phyloP scores from a whole-genome alignment of 2,888 invertebrate species.

The Sceliomorpha sp. region DNA sequence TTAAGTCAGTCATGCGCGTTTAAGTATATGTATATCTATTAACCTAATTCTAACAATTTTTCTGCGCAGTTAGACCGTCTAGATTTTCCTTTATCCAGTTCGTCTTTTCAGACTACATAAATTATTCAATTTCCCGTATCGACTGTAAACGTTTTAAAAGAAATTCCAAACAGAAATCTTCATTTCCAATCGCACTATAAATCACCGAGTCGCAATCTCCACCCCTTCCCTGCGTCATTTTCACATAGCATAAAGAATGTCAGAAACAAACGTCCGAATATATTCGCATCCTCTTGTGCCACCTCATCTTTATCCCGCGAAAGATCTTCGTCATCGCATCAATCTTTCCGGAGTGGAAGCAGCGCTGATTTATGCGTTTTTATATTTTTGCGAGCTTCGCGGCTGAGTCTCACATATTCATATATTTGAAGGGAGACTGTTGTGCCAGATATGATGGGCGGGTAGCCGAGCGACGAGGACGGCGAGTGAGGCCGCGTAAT shows the following conservation, averaged over 20 bases:
- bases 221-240: constrained; percentile 1
- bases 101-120: too few species aligned
- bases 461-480: constrained; percentile 19
- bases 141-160: too few species aligned
- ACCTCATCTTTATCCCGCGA: constrained; percentile 15
- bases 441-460: constrained; percentile 3
- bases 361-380: constrained; percentile 70
- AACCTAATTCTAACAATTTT: too few species aligned
- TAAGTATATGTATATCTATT: too few species aligned
- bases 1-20: too few species aligned
- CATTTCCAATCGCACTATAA: background rate
- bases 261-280: constrained; percentile 21
- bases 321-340: constrained; percentile 55
- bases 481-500: constrained; percentile 21
- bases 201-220: constrained; percentile 5
- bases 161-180: too few species aligned
- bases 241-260: constrained; percentile 11
- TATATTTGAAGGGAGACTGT: constrained; percentile 62
- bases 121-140: too few species aligned
- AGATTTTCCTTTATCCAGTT: too few species aligned
- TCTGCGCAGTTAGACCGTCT: too few species aligned
- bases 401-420: constrained; percentile 47
- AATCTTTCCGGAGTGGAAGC: constrained; percentile 19
- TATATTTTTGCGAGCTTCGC: constrained; percentile 60
- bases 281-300: constrained; percentile 3